Evolutionary conservation across 2,113 vertebrate genomes (phyloP).

Genomic region (Malurus alboscapulatus): DNA sequence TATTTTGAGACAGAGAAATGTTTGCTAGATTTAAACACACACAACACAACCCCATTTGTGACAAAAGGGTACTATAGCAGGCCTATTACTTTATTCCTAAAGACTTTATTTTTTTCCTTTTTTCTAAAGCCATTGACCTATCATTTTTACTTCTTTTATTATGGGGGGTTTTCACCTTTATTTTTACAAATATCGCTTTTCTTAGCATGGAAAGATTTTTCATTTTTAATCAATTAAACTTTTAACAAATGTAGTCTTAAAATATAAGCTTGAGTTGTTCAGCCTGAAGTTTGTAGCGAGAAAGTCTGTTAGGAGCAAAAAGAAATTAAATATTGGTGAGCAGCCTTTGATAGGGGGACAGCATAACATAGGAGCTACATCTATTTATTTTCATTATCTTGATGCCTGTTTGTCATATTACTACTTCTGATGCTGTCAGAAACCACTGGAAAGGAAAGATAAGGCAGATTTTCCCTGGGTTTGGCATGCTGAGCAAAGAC

Average conservation of each 20-base stretch:
- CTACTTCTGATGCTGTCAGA: background rate
- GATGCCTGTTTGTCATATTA: background rate
- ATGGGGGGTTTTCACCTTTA: background rate
- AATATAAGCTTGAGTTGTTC: background rate
- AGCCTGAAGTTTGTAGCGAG: background rate
- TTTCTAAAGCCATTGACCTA: background rate
- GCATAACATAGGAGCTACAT: background rate
- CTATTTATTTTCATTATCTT: constrained; percentile 18
- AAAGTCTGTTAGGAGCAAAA: background rate
- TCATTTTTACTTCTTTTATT: background rate
- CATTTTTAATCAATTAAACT: background rate
- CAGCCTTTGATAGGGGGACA: background rate
- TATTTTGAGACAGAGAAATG: background rate
- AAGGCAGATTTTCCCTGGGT: background rate
- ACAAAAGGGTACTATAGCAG: background rate
- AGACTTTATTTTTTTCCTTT: background rate
- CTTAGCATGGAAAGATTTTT: background rate
- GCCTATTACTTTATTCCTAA: background rate
- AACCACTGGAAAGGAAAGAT: background rate
- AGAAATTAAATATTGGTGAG: background rate
- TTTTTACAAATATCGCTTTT: background rate
- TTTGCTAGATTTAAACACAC: background rate
- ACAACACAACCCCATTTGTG: background rate
- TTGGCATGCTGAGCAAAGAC: background rate
- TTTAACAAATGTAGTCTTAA: background rate